phyloP scores from a whole-genome alignment of 2,797 vertebrate species.

The Mormyrops attenuatus region DNA sequence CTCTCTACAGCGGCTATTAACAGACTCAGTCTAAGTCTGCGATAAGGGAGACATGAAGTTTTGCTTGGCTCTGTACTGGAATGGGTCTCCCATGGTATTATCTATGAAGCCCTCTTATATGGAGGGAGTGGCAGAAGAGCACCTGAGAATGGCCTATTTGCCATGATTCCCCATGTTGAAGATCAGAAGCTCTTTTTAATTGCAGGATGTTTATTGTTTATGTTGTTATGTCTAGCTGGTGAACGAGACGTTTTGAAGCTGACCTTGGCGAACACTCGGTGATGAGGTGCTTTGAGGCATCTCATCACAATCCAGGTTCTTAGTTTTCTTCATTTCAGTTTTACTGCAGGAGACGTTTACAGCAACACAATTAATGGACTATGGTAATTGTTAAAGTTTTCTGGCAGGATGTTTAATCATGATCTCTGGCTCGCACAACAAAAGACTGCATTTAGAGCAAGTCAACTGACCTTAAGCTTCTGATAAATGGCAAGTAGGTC shows the following conservation, averaged over 20 bases:
- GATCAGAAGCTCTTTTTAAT: not conserved
- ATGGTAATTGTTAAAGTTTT: not conserved
- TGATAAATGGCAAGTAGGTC: not conserved
- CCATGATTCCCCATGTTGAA: not conserved
- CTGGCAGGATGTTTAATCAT: not conserved
- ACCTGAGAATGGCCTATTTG: not conserved
- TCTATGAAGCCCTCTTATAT: not conserved
- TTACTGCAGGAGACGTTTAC: not conserved
- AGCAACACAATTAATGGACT: not conserved
- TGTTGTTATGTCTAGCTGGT: not conserved
- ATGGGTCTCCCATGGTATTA: not conserved
- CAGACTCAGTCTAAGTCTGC: not conserved
- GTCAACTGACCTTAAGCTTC: not conserved
- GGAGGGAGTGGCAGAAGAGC: not conserved
- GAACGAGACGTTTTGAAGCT: not conserved
- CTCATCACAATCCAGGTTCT: not conserved
- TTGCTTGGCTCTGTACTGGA: not conserved
- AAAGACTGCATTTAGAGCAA: not conserved
- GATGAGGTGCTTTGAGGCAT: not conserved
- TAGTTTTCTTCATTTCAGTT: not conserved
- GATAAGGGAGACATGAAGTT: not conserved
- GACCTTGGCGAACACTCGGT: not conserved
- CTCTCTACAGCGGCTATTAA: conserved; percentile 2
- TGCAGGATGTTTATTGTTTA: not conserved
- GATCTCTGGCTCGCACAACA: not conserved